Evolutionary conservation across 2,888 invertebrate species (phyloP).

Genomic region (Drosophila glabriapex): DNA sequence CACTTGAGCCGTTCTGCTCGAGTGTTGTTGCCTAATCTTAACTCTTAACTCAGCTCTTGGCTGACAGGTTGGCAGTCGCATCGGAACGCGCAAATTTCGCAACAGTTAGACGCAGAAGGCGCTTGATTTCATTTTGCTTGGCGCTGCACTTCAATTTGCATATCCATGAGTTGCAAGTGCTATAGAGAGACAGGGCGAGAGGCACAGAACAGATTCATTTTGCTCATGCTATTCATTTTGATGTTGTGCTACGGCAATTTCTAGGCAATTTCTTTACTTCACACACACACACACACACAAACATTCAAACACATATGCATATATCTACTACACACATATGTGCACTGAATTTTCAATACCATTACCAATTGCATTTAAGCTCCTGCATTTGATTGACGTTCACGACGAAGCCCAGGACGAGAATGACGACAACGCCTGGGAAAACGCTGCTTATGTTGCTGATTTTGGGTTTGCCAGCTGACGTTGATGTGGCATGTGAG

Average conservation of each 20-base stretch:
- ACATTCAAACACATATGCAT: neutral
- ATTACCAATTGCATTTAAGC: slow-evolving; percentile 57
- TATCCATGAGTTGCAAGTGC: slow-evolving; percentile 30
- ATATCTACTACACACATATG: neutral
- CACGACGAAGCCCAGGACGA: slow-evolving; percentile 25
- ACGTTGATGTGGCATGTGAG: slow-evolving; percentile 48
- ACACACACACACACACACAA: slow-evolving; percentile 9
- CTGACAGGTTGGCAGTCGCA: slow-evolving; percentile 27
- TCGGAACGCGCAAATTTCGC: slow-evolving; percentile 39
- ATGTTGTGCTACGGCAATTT: slow-evolving; percentile 52
- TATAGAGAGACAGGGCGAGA: neutral
- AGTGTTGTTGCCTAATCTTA: slow-evolving; percentile 29
- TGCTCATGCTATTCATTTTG: slow-evolving; percentile 49
- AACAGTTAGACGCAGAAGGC: slow-evolving; percentile 54
- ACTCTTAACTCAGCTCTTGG: slow-evolving; percentile 5
- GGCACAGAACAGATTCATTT: slow-evolving; percentile 36
- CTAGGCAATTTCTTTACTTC: slow-evolving; percentile 53
- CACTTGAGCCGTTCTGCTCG: slow-evolving; percentile 44
- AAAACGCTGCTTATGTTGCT: slow-evolving; percentile 38
- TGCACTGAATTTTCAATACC: slow-evolving; percentile 40
- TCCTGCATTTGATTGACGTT: slow-evolving; percentile 63
- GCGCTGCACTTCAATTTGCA: slow-evolving; percentile 65
- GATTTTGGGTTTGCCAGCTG: slow-evolving; percentile 52
- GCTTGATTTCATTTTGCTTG: slow-evolving; percentile 42
- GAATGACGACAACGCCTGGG: slow-evolving; percentile 27